phyloP scores from a whole-genome alignment of 2,888 invertebrate genomes.

The Boloria euphrosyne region DNA sequence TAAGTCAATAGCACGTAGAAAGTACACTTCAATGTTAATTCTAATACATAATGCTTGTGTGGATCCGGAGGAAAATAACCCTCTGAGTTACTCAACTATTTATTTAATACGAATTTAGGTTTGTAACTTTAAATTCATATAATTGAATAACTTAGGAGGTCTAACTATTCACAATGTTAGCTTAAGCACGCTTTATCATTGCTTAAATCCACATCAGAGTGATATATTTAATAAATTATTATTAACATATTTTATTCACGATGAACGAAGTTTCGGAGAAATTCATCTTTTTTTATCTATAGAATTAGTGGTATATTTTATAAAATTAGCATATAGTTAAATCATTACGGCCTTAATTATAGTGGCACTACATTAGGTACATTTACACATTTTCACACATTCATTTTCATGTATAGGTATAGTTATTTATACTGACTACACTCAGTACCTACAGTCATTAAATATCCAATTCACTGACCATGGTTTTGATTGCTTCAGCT shows the following conservation, averaged over 20 bases:
- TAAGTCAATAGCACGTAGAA: too few species aligned
- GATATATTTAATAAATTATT: conserved; percentile 5
- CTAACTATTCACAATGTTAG: conserved; percentile 39
- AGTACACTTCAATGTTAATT: too few species aligned
- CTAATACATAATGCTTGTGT: neutral
- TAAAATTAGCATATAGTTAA: conserved; percentile 1
- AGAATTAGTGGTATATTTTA: neutral
- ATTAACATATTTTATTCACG: conserved; percentile 14
- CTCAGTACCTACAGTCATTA: conserved; percentile 2
- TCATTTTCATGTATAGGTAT: neutral
- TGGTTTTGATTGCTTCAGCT: conserved; percentile 51
- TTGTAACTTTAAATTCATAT: neutral
- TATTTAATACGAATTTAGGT: neutral
- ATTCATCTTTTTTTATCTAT: neutral
- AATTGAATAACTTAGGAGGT: conserved; percentile 14
- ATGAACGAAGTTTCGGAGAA: neutral
- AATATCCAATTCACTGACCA: conserved; percentile 8
- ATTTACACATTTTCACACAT: conserved; percentile 5
- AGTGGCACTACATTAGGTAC: conserved; percentile 4
- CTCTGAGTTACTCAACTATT: conserved; percentile 4
- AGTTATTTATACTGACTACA: neutral
- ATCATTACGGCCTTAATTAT: conserved; percentile 1
- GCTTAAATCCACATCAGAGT: conserved; percentile 44
- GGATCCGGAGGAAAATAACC: conserved; percentile 4
- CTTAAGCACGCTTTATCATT: conserved; percentile 66